Evolutionary conservation across 2,113 vertebrate genomes (phyloP), one percentile per base, ranked within the genome.

Genomic region (Zosterops pallidus): DNA sequence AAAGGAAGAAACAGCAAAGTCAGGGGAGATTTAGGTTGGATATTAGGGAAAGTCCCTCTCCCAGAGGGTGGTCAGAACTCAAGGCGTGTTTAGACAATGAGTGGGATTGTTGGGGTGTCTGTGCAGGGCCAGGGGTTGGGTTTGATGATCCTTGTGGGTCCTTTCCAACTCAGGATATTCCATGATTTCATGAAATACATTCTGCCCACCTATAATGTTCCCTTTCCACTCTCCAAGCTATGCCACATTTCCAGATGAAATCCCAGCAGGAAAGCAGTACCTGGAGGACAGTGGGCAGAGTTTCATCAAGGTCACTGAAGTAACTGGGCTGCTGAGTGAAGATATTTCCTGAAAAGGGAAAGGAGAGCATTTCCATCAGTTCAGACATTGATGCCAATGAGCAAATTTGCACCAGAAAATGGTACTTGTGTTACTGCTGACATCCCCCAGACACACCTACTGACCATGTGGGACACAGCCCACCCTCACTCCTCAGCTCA

Each of bases 271-370:
- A 67, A 22, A 69, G 56, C 26, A 63, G 70, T 97, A 99, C 99
- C 98, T 99, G 98, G 56, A 99, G 96, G 83, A 99, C 97, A 31
- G 99, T 99, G 82, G 99, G 98, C 57, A 99, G 96, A 0, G 98
- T 98, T 96, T 99, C 98, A 10, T 99, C 98, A 67, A 99, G 97
- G 96, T 99, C 99, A 50, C 72, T 91, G 83, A 99, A 99, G 97
- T 99, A 99, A 90, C 98, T 98, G 9, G 99, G 99, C 90, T 99
- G 99, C 92, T 99, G 99, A 52, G 91, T 98, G 89, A 99, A 99
- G 97, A 99, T 98, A 96, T 99, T 99, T 89, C 98, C 99, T 99
- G 91, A 20, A 95, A 81, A 81, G 35, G 37, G 87, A 94, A 72
- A 96, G 53, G 9, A 88, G 42, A 78, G 1, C n/a, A 28, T 59